Conservation (phyloP, 2,113 vertebrate genomes). For the Sebastes schlegelii region DNA sequence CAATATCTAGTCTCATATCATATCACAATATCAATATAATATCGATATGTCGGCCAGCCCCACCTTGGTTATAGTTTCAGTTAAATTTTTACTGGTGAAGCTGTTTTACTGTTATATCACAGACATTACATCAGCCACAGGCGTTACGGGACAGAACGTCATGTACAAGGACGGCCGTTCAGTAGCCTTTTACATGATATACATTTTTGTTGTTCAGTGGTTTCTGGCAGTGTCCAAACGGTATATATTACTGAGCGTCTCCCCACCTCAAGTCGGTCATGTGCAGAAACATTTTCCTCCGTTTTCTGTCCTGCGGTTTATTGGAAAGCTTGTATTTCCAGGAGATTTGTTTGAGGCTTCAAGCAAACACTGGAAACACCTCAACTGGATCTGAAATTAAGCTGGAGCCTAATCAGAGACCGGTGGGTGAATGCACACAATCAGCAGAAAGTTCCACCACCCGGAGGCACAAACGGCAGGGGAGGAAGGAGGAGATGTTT, state of each 20-base stretch:
- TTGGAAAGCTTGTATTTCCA: slow-evolving; percentile 65
- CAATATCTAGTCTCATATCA: too few species aligned
- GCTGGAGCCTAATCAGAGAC: slow-evolving; percentile 58
- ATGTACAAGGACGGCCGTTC: background rate
- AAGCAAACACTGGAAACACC: slow-evolving; percentile 72
- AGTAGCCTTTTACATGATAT: slow-evolving; percentile 43
- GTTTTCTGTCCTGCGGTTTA: slow-evolving; percentile 57
- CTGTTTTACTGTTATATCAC: background rate
- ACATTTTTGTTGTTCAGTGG: slow-evolving; percentile 47
- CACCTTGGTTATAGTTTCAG: background rate
- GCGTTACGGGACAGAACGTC: background rate
- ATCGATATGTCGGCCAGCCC: too few species aligned
- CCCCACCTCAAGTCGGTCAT: slow-evolving; percentile 40
- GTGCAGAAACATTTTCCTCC: slow-evolving; percentile 63
- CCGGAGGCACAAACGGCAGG: slow-evolving; percentile 24
- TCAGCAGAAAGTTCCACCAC: slow-evolving; percentile 63
- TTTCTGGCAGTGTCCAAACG: slow-evolving; percentile 46
- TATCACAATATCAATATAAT: too few species aligned
- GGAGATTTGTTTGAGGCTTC: slow-evolving; percentile 73
- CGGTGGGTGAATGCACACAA: slow-evolving; percentile 48
- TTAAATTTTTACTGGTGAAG: background rate
- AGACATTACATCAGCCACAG: background rate
- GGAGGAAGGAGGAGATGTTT: slow-evolving; percentile 38
- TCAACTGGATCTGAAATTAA: slow-evolving; percentile 73
- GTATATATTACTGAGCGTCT: slow-evolving; percentile 41